These are phyloP conservation scores for Valencia hispanica DNA, from an alignment of 2,797 vertebrate genomes.

Conservation along the genomic window DNA sequence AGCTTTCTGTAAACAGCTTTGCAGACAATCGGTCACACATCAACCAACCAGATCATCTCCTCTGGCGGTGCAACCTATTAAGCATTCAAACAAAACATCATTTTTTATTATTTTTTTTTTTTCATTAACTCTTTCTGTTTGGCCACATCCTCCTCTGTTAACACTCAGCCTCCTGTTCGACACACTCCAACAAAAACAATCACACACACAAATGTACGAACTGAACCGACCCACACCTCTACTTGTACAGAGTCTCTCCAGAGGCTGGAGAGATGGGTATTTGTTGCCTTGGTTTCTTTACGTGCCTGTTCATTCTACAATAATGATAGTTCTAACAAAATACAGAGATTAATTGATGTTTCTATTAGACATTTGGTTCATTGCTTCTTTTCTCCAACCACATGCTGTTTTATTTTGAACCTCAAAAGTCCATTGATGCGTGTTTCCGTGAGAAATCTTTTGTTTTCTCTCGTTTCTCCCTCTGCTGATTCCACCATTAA, in stretches of 20 bases:
- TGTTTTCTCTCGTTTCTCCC: slow-evolving; percentile 31
- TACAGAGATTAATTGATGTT: slow-evolving; percentile 43
- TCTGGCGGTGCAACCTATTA: slow-evolving; percentile 43
- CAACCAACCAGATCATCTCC: slow-evolving; percentile 42
- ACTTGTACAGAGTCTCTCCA: slow-evolving; percentile 36
- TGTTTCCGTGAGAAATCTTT: slow-evolving; percentile 55
- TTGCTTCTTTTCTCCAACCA: slow-evolving; percentile 67
- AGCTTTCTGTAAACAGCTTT: slow-evolving; percentile 37
- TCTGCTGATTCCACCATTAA: slow-evolving; percentile 61
- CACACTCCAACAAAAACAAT: slow-evolving; percentile 28
- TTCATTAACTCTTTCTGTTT: slow-evolving; percentile 17
- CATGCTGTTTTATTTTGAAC: slow-evolving; percentile 64
- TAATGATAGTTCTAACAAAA: slow-evolving; percentile 49
- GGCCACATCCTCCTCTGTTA: slow-evolving; percentile 7
- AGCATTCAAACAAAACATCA: slow-evolving; percentile 35
- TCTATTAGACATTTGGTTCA: slow-evolving; percentile 66
- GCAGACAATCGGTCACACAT: slow-evolving; percentile 50
- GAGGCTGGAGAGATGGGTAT: slow-evolving; percentile 43
- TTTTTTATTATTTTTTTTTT: no score
- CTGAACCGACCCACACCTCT: slow-evolving; percentile 23
- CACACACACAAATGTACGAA: slow-evolving; percentile 36
- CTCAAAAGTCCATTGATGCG: slow-evolving; percentile 47
- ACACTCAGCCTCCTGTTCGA: slow-evolving; percentile 18
- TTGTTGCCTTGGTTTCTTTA: slow-evolving; percentile 81
- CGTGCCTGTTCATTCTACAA: slow-evolving; percentile 80